Evolutionary conservation across 2,888 invertebrate species (phyloP).

Genomic region (Amorpha juglandis): DNA sequence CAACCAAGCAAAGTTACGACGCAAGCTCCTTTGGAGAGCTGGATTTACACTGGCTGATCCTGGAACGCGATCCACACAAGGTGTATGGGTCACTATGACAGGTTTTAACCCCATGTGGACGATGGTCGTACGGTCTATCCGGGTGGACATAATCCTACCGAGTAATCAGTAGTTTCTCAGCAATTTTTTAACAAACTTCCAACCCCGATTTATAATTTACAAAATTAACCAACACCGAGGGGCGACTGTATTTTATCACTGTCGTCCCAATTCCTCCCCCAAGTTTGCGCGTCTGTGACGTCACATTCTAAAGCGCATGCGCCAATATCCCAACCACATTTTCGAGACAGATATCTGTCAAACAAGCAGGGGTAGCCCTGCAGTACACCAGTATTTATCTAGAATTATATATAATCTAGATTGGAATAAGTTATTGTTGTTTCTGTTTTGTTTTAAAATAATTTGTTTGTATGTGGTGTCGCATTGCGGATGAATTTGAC

Average conservation of each 20-base stretch:
- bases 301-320: conserved; percentile 8
- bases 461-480: background rate
- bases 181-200: too few species aligned
- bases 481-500: conserved; percentile 1
- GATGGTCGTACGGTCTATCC: too few species aligned
- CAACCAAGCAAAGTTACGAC: too few species aligned
- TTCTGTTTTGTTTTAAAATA: background rate
- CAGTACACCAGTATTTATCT: background rate
- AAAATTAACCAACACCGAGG: background rate
- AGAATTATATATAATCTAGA: background rate
- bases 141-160: too few species aligned
- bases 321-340: background rate
- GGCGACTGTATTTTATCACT: conserved; percentile 13
- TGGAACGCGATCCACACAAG: too few species aligned
- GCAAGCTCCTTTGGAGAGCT: too few species aligned
- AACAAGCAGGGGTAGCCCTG: conserved; percentile 9
- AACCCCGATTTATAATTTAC: too few species aligned
- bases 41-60: too few species aligned
- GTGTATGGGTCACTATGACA: too few species aligned
- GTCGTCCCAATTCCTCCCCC: conserved; percentile 8
- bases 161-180: too few species aligned
- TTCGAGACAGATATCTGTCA: conserved; percentile 11
- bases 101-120: too few species aligned
- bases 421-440: background rate
- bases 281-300: conserved; percentile 5